A percentile compares a stretch with the other conserved stretches of the same genome.
Conservation (phyloP, 2,888 invertebrate species). For the Erebia palarica region DNA sequence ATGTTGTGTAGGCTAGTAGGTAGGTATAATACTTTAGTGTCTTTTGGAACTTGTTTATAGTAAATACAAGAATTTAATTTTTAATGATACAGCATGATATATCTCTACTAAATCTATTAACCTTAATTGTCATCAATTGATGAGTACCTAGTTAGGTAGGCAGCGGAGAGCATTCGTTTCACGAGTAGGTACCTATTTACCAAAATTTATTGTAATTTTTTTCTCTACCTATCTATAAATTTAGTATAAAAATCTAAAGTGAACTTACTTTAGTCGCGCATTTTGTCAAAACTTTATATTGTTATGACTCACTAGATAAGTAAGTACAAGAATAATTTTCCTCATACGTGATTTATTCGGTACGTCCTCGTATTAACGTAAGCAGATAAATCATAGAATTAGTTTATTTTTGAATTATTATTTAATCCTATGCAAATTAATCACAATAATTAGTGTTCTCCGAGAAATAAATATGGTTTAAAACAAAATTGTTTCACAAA, state of each 20-base stretch:
- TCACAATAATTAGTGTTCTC: background rate
- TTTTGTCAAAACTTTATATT: background rate
- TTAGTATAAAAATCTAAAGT: background rate
- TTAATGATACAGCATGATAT: conserved; percentile 41
- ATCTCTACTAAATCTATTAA: conserved; percentile 36
- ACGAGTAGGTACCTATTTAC: background rate
- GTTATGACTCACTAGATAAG: background rate
- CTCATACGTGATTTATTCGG: background rate
- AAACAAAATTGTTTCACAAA: background rate
- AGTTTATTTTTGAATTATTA: background rate
- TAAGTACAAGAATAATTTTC: background rate
- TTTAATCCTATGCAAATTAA: background rate
- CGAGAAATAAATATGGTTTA: background rate
- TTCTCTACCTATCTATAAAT: background rate
- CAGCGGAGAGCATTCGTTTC: background rate
- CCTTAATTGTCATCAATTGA: conserved; percentile 49
- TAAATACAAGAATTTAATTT: background rate
- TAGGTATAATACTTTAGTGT: too few relatives aligned
- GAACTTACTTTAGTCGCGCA: background rate
- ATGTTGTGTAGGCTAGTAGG: too few relatives aligned
- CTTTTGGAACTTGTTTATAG: background rate
- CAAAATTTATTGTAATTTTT: background rate
- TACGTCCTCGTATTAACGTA: too few relatives aligned
- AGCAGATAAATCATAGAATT: too few relatives aligned
- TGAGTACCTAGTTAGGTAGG: background rate